Percentiles rank a stretch among this genome's conserved stretches.
phyloP scores from a whole-genome alignment of 2,113 vertebrate genomes.

The Damaliscus lunatus region DNA sequence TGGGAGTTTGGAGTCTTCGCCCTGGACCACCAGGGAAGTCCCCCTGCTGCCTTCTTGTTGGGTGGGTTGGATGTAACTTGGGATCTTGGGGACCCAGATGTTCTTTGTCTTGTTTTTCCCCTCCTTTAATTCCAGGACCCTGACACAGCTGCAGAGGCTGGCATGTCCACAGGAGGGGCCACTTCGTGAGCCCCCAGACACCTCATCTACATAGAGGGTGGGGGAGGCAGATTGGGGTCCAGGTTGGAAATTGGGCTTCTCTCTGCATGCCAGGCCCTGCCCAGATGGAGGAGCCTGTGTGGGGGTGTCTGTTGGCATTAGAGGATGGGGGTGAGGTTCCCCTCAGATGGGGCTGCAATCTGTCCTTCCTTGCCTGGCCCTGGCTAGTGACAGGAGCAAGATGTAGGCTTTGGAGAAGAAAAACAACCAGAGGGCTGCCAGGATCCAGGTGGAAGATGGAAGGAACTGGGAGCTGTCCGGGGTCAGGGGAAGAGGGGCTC shows the following conservation, averaged over 20 bases:
- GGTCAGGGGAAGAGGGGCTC: neutral
- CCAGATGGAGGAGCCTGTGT: neutral
- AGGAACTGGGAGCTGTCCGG: neutral
- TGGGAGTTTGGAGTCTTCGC: neutral
- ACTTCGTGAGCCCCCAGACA: neutral
- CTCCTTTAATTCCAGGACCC: neutral
- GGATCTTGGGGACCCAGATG: neutral
- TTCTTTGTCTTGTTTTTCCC: neutral
- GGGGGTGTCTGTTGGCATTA: neutral
- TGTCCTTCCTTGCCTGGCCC: neutral
- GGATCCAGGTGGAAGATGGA: slow-evolving; percentile 64
- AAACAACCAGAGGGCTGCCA: slow-evolving; percentile 38
- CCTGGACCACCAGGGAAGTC: neutral
- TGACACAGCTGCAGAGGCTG: neutral
- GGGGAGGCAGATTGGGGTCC: neutral
- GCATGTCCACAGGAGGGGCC: neutral
- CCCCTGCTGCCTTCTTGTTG: neutral
- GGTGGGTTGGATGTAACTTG: neutral
- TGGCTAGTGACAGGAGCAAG: slow-evolving; percentile 48
- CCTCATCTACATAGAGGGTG: neutral
- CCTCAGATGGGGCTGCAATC: neutral
- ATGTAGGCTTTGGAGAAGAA: slow-evolving; percentile 55
- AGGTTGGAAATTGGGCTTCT: neutral
- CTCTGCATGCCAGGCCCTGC: neutral
- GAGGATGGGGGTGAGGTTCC: neutral